These are phyloP conservation scores for Mythimna loreyi DNA, from an alignment of 2,888 invertebrate species.

Conservation along the genomic window DNA sequence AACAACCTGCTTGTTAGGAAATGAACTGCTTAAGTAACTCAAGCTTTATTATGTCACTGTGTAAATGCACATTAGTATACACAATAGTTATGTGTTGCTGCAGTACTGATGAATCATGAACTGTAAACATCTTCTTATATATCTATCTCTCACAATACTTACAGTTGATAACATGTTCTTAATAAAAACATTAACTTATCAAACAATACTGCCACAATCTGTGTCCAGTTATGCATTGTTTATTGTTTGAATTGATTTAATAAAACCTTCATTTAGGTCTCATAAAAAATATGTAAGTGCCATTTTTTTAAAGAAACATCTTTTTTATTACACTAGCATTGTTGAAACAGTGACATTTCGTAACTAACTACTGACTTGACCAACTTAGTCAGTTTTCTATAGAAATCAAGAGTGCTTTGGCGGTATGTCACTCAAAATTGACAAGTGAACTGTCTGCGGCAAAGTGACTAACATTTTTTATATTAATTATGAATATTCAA, in stretches of 20 bases:
- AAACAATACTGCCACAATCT: constrained; percentile 65
- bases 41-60: constrained; percentile 53
- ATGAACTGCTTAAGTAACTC: constrained; percentile 35
- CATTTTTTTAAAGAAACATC: constrained; percentile 3
- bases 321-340: constrained; percentile 33
- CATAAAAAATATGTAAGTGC: constrained; percentile 9
- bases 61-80: constrained; percentile 44
- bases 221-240: constrained; percentile 65
- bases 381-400: constrained; percentile 55
- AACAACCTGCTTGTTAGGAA: constrained; percentile 55
- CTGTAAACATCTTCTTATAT: constrained; percentile 74
- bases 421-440: constrained; percentile 76
- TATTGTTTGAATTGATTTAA: constrained; percentile 62
- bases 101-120: constrained; percentile 74
- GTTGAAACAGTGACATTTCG: constrained; percentile 42
- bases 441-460: constrained; percentile 74
- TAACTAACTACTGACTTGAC: constrained; percentile 43
- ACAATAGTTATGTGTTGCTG: constrained; percentile 56
- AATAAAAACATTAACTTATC: constrained; percentile 76
- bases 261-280: constrained; percentile 39
- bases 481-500: constrained; percentile 71
- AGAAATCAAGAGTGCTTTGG: constrained; percentile 81
- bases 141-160: constrained; percentile 71
- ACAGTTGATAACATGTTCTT: constrained; percentile 76
- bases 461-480: constrained; percentile 67